Percentiles rank a stretch among this genome's conserved stretches.
phyloP scores from a whole-genome alignment of 2,113 vertebrate species.

The Xiphophorus maculatus region DNA sequence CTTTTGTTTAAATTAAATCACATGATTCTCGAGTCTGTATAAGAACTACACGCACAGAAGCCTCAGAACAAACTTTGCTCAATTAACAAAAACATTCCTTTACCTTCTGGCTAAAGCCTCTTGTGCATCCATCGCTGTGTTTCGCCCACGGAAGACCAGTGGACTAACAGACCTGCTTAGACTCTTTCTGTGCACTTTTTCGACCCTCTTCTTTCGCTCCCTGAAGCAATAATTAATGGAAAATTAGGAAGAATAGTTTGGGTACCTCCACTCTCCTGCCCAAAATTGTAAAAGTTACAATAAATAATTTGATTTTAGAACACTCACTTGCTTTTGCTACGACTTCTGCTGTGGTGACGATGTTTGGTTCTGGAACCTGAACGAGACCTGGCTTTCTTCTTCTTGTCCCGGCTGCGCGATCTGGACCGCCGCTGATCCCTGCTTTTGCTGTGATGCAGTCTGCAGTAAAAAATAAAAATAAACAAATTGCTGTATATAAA shows the following conservation, averaged over 20 bases:
- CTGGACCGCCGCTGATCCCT: constrained; percentile 88
- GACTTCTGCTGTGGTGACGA: constrained; percentile 88
- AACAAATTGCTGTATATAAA: background rate
- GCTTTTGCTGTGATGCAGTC: constrained; percentile 92
- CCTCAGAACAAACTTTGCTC: background rate
- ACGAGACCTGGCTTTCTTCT: constrained; percentile 87
- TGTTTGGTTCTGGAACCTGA: constrained; percentile 92
- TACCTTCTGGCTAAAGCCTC: constrained; percentile 96
- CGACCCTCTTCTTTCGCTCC: constrained; percentile 90
- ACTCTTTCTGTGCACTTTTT: constrained; percentile 90
- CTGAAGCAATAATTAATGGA: constrained; percentile 73
- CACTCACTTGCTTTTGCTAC: constrained; percentile 92
- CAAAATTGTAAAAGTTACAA: constrained; percentile 10
- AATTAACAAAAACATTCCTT: background rate
- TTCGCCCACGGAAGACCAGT: constrained; percentile 90
- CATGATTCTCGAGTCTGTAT: no score
- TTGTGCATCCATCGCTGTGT: constrained; percentile 98
- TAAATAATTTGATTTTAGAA: constrained; percentile 2
- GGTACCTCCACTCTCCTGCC: no score
- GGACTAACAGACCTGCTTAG: constrained; percentile 88
- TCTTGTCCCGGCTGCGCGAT: constrained; percentile 88
- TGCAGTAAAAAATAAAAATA: constrained; percentile 61
- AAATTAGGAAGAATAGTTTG: constrained; percentile 28
- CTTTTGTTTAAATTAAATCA: background rate
- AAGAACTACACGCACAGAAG: background rate